A percentile compares a stretch with the other conserved stretches of the same genome.
These are phyloP conservation scores for Rhopalosiphum nymphaeae DNA, from an alignment of 2,888 invertebrate genomes.

Conservation along the genomic window DNA sequence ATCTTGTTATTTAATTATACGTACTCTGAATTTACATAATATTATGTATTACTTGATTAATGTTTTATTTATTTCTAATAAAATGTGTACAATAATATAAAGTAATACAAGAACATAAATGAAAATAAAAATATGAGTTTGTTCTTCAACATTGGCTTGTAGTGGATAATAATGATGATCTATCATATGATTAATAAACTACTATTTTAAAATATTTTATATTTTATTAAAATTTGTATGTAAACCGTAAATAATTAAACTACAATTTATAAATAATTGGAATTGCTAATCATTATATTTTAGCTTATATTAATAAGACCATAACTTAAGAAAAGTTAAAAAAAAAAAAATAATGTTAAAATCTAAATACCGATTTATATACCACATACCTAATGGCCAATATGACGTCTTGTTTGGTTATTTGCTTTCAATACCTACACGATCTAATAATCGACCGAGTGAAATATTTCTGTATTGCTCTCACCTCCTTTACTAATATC, in stretches of 20 bases:
- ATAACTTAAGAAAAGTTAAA: too few relatives aligned
- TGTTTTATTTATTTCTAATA: too few relatives aligned
- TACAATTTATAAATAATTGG: background rate
- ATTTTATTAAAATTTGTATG: background rate
- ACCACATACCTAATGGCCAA: background rate
- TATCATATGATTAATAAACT: too few relatives aligned
- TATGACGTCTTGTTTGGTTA: background rate
- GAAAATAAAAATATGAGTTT: too few relatives aligned
- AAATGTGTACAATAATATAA: too few relatives aligned
- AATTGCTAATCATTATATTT: background rate
- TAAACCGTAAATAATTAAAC: background rate
- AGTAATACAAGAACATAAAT: too few relatives aligned
- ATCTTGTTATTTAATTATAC: slow-evolving; percentile 4
- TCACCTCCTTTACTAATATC: background rate
- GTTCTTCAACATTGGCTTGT: too few relatives aligned
- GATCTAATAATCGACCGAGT: background rate
- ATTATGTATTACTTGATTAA: too few relatives aligned
- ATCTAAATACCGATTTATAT: background rate
- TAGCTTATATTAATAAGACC: background rate
- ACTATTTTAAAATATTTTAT: background rate
- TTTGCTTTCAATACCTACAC: background rate
- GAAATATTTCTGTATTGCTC: background rate
- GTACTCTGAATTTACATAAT: background rate
- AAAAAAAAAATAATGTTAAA: background rate
- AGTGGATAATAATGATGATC: too few relatives aligned